Percentiles rank a stretch among this genome's conserved stretches.
Evolutionary conservation across 2,113 vertebrate genomes (phyloP).

Genomic region (Dipodomys merriami): DNA sequence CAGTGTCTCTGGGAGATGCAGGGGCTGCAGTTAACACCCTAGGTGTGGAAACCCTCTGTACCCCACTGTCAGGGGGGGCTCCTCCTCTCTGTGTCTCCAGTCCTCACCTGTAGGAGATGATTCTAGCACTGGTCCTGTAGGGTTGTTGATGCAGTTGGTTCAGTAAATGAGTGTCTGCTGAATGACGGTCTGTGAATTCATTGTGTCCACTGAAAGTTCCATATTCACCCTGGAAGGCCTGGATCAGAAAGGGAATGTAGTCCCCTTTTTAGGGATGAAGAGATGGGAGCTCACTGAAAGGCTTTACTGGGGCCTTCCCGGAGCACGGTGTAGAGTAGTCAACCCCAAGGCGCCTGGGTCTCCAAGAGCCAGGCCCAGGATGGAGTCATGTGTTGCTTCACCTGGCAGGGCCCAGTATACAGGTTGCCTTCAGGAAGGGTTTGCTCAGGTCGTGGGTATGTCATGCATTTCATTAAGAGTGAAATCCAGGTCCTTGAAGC

Average conservation of each 20-base stretch:
- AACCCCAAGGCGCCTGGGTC: not conserved
- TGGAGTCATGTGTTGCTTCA: rapidly evolving
- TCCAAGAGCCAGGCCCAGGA: not conserved
- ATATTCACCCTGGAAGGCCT: not conserved
- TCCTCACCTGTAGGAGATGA: not conserved
- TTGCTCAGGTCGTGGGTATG: not conserved
- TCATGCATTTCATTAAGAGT: not conserved
- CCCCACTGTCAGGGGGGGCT: not conserved
- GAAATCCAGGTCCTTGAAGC: not conserved
- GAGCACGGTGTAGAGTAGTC: not conserved
- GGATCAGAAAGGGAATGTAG: not conserved
- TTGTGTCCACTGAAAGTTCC: too few species aligned
- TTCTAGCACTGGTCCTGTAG: not conserved
- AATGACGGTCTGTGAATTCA: not conserved
- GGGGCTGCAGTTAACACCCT: too few species aligned
- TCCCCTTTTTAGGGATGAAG: not conserved
- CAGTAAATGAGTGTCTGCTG: not conserved
- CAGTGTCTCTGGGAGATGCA: too few species aligned
- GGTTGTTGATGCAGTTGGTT: not conserved
- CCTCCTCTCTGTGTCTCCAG: not conserved
- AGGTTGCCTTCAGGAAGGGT: not conserved
- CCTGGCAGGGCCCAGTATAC: not conserved
- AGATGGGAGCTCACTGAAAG: too few species aligned
- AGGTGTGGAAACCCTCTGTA: not conserved
- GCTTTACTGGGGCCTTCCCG: rapidly evolving